Evolutionary conservation across 2,888 invertebrate genomes (phyloP).

Genomic region (Dione vanillae): DNA sequence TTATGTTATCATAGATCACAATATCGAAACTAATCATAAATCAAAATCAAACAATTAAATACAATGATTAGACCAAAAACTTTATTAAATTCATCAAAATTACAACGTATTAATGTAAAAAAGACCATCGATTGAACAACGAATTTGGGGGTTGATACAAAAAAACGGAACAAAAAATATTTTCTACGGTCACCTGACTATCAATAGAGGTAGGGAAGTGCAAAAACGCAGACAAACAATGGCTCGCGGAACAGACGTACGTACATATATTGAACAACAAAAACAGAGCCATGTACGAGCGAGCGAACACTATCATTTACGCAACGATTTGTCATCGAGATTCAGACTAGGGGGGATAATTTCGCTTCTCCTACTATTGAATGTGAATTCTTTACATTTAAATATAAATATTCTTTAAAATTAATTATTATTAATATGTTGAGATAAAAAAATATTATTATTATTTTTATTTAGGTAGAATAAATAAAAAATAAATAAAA

Average conservation of each 20-base stretch:
- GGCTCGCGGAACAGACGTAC: conserved; percentile 61
- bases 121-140: background rate
- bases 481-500: no score
- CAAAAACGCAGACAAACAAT: conserved; percentile 65
- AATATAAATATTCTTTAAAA: no score
- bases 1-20: background rate
- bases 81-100: conserved; percentile 4
- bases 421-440: no score
- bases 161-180: conserved; percentile 26
- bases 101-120: background rate
- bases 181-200: conserved; percentile 44
- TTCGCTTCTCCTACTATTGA: conserved; percentile 58
- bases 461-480: no score
- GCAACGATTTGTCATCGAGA: conserved; percentile 82
- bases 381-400: background rate
- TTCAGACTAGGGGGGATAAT: conserved; percentile 63
- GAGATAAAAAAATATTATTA: no score
- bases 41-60: background rate
- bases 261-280: conserved; percentile 78
- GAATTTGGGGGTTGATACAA: conserved; percentile 6
- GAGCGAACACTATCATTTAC: conserved; percentile 81
- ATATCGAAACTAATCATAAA: background rate
- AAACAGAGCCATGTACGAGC: conserved; percentile 71
- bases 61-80: background rate
- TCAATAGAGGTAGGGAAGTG: conserved; percentile 53